Percentiles rank a stretch among this genome's conserved stretches.
These are phyloP conservation scores for Pseudomugil gertrudae DNA, from an alignment of 2,797 vertebrate species.

Conservation along the genomic window DNA sequence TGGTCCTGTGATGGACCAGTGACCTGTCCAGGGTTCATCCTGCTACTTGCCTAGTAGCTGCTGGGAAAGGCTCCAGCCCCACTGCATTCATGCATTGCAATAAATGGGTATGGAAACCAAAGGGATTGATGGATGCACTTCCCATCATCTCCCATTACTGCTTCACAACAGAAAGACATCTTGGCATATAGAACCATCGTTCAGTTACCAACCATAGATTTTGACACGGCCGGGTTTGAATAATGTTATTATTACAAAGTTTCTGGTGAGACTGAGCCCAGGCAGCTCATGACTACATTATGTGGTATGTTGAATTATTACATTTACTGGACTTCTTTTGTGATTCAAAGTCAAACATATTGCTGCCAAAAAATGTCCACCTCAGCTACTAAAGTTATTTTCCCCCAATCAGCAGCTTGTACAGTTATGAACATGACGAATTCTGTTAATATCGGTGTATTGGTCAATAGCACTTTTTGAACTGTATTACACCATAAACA, in stretches of 20 bases:
- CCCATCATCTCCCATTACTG: not conserved
- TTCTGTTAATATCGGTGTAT: conserved; percentile 23
- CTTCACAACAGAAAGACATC: not conserved
- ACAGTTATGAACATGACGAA: not conserved
- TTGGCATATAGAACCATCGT: not conserved
- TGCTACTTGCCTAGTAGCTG: too few species aligned
- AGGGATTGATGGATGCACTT: not conserved
- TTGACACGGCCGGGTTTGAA: not conserved
- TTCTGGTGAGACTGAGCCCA: not conserved
- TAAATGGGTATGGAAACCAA: not conserved
- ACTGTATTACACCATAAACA: conserved; percentile 6
- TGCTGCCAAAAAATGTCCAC: conserved; percentile 2
- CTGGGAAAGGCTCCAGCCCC: not conserved
- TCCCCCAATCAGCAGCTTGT: not conserved
- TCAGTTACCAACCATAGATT: not conserved
- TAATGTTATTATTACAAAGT: not conserved
- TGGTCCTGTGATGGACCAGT: not conserved
- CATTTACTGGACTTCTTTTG: not conserved
- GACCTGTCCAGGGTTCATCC: not conserved
- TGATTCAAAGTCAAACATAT: not conserved
- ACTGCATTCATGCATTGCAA: not conserved
- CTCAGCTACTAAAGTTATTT: conserved; percentile 1
- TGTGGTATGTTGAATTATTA: not conserved
- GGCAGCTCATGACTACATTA: not conserved
- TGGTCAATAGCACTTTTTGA: conserved; percentile 12